Conservation (phyloP, 2,888 invertebrate genomes). For the Cosmorhoe ocellata region DNA sequence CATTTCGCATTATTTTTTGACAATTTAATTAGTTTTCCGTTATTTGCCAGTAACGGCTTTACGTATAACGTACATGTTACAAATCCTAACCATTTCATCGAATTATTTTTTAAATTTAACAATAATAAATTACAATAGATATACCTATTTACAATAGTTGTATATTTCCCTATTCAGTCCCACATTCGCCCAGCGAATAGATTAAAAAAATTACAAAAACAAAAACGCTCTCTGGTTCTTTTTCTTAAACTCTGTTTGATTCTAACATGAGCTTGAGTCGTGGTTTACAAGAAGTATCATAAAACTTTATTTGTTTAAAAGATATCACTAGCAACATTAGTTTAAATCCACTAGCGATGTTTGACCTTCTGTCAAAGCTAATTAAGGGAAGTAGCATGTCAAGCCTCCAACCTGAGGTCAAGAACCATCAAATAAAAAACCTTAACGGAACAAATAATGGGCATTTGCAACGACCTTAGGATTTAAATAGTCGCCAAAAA, state of each 20-base stretch:
- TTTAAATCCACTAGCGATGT: constrained; percentile 8
- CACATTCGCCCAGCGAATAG: too few relatives aligned
- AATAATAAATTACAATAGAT: too few relatives aligned
- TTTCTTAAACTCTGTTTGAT: too few relatives aligned
- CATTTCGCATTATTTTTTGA: constrained; percentile 29
- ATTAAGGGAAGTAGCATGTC: constrained; percentile 18
- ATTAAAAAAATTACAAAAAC: too few relatives aligned
- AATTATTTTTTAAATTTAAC: too few relatives aligned
- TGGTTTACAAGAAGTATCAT: background rate
- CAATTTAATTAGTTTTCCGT: constrained; percentile 1
- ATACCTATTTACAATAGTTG: too few relatives aligned
- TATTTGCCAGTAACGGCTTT: constrained; percentile 1
- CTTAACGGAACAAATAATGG: constrained; percentile 23
- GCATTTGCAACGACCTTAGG: constrained; percentile 21
- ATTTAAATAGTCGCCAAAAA: constrained; percentile 24
- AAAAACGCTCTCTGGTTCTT: too few relatives aligned
- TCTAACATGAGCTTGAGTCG: background rate
- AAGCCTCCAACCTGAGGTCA: constrained; percentile 21
- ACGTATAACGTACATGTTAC: background rate
- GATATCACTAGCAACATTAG: background rate
- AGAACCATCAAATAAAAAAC: constrained; percentile 22
- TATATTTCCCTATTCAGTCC: too few relatives aligned
- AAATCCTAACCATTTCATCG: too few relatives aligned
- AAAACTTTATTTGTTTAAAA: constrained; percentile 4
- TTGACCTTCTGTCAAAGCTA: constrained; percentile 25